Evolutionary conservation across 2,113 vertebrate genomes (phyloP), one percentile per base, ranked within the genome.

Genomic region (Pterocles orientalis): DNA sequence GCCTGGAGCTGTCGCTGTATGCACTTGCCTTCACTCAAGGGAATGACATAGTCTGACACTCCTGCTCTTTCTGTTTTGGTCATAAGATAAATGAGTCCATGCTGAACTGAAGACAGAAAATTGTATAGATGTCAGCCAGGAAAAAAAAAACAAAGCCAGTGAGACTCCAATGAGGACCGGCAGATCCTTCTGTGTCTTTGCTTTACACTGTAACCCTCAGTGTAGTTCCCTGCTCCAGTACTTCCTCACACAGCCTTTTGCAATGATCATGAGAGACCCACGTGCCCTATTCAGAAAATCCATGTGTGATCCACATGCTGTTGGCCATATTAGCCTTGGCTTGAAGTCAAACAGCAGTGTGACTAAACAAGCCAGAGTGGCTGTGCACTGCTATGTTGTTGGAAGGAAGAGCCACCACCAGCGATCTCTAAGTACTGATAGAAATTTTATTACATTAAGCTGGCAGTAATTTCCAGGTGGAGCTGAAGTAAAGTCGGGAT

Each of bases 331-430:
- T 4, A 62, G 41, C 15, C 72, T 36, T 62, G 66, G 43, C 72
- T 29, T 43, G 34, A 75, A 81, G 47, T 14, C 71, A 65, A 71
- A 31, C 39, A 45, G 51, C 8, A 33, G 3, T 15, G 20, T 12
- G 39, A 36, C n/a, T 16, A 20, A 58, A 23, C 0, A 3, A 28
- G n/a, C 20, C 69, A 60, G 61, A 65, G 47, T 8, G 20, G 28
- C 57, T 31, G 43, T 1, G 3, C 31, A 4, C 9, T 24, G 34
- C 48, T 56, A 2, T 3, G 21, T 6, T 43, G 14, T 0, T 16
- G 21, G n/a, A 48, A 89, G 23, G 66, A 76, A 34, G 19, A 64
- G 28, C 43, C 56, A 64, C 33, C 21, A 24, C 15, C 29, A 28
- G 61, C 4, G 3, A 12, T 5, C 31, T 13, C 20, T 21, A 65